These are phyloP conservation scores for zebrafish (Danio rerio) DNA, from an alignment of 2,113 vertebrate genomes.

Conservation along the genomic window GRCz12tu NC_133187.1:6232001-6232500, in stretches of 20 bases:
- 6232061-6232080: no score
- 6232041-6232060: no score
- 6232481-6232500: conserved; percentile 65
- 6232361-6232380: not conserved
- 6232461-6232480: conserved; percentile 75
- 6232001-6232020: no score
- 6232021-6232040: no score
- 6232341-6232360: not conserved
- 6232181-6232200: not conserved
- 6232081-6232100: no score
- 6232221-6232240: not conserved
- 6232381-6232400: not conserved
- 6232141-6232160: no score
- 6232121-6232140: no score
- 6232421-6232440: conserved; percentile 64
- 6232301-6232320: not conserved
- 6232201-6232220: not conserved
- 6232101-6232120: no score
- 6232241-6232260: not conserved
- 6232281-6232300: not conserved
- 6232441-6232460: conserved; percentile 72
- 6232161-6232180: no score
- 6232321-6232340: not conserved
- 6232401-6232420: conserved; percentile 60
- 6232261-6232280: not conserved